Conservation (phyloP, 2,113 vertebrate species). For the Eolophus roseicapilla region DNA sequence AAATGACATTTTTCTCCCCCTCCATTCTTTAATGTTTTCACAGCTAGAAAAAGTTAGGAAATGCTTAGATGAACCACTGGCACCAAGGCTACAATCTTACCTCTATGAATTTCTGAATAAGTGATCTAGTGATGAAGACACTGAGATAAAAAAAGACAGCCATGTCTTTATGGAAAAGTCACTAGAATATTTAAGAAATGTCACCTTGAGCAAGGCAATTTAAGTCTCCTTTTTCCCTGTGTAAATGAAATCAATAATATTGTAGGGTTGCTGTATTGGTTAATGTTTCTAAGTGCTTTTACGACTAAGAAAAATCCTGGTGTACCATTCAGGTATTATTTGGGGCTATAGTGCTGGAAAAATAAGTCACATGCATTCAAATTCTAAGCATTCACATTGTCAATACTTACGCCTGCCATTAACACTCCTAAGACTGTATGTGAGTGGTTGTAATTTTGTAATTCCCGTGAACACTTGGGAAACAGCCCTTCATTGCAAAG, state of each 20-base stretch:
- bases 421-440: neutral
- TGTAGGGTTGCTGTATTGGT: neutral
- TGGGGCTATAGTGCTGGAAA: neutral
- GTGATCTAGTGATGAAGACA: neutral
- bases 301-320: neutral
- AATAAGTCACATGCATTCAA: neutral
- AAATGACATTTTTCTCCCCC: neutral
- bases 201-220: neutral
- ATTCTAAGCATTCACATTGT: neutral
- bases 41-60: neutral
- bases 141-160: neutral
- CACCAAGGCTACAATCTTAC: neutral
- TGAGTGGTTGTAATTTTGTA: neutral
- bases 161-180: neutral
- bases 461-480: neutral
- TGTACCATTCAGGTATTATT: neutral
- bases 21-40: neutral
- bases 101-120: neutral
- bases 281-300: neutral
- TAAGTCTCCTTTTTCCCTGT: neutral
- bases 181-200: neutral
- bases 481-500: neutral
- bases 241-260: neutral
- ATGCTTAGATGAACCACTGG: neutral
- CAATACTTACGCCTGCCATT: neutral